phyloP scores from a whole-genome alignment of 1,140 invertebrate genomes.

The Atta colombica region DNA sequence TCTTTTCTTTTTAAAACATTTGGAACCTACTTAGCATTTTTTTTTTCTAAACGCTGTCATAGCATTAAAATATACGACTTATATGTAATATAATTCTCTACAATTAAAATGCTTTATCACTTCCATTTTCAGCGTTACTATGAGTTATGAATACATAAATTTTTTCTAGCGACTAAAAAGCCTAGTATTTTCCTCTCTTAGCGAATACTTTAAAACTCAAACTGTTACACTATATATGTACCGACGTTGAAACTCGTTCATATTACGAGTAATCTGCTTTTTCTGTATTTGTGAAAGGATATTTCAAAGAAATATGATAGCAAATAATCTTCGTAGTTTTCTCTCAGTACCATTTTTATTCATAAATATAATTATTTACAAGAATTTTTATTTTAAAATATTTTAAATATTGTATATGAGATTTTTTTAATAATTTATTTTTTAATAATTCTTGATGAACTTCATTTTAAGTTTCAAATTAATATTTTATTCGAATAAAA shows the following conservation, averaged over 20 bases:
- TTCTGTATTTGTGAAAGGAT: constrained; percentile 6
- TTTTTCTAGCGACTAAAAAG: not conserved
- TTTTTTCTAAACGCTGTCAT: not conserved
- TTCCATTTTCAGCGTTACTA: not conserved
- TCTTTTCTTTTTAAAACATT: not conserved
- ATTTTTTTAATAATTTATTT: not conserved
- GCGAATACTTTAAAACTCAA: not conserved
- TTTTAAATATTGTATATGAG: not conserved
- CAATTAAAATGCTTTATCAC: not conserved
- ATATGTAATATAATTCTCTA: not conserved
- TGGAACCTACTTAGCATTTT: not conserved
- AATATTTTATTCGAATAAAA: not conserved
- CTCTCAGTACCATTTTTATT: not conserved
- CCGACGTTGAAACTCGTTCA: not conserved
- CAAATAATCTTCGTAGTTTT: not conserved
- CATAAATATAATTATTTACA: not conserved
- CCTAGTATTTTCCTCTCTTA: not conserved
- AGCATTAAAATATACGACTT: not conserved
- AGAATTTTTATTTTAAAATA: not conserved
- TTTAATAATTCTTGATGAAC: not conserved
- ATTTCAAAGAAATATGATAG: not conserved
- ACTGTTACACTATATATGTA: not conserved
- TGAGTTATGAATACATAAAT: not conserved
- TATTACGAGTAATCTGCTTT: not conserved
- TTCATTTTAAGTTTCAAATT: not conserved